Evolutionary conservation across 2,113 vertebrate genomes (phyloP).

Genomic region (Semicossyphus pulcher): DNA sequence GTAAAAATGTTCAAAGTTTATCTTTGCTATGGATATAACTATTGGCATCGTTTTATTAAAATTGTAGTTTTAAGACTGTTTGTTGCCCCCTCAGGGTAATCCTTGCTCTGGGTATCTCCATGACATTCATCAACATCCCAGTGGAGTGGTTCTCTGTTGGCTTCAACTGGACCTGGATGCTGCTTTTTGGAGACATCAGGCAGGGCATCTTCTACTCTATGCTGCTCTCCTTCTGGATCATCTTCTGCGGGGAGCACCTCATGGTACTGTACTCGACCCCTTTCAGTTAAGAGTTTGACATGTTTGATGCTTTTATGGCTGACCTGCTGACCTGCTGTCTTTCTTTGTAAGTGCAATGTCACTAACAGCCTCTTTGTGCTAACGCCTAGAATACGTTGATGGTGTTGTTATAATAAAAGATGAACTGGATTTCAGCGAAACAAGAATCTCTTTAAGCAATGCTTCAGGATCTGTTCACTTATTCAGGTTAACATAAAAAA

Average conservation of each 20-base stretch:
- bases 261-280: conserved; percentile 85
- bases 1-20: too few relatives aligned
- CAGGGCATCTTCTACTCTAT: conserved; percentile 98
- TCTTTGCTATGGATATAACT: too few relatives aligned
- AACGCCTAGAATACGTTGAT: too few relatives aligned
- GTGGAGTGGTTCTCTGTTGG: conserved; percentile 99
- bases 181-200: conserved; percentile 95
- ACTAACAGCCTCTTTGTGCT: neutral
- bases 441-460: too few relatives aligned
- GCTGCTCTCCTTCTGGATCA: conserved; percentile 99
- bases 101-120: conserved; percentile 96
- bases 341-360: too few relatives aligned
- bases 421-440: too few relatives aligned
- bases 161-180: conserved; percentile 99
- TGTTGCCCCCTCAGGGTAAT: conserved; percentile 86
- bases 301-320: conserved; percentile 3
- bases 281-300: neutral
- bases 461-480: too few relatives aligned
- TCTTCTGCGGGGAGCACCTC: conserved; percentile 99
- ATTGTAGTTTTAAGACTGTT: neutral
- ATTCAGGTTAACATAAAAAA: too few relatives aligned
- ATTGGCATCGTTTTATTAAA: neutral
- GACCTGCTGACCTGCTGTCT: neutral
- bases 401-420: too few relatives aligned
- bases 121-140: conserved; percentile 98